These are phyloP conservation scores for Gorsachius magnificus DNA, from an alignment of 2,797 vertebrate genomes.

Conservation along the genomic window DNA sequence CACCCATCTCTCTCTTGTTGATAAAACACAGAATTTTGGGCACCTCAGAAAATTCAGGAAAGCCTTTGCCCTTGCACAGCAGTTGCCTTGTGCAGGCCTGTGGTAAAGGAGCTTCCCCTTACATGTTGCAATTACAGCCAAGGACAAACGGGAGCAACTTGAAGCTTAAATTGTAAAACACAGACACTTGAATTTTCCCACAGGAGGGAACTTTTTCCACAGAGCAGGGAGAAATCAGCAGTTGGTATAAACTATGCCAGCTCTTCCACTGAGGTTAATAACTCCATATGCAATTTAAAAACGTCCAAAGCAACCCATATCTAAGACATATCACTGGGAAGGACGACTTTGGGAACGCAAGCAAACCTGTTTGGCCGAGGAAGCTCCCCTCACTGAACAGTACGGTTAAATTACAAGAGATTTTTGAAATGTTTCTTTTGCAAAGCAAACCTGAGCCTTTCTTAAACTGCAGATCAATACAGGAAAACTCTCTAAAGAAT, in stretches of 20 bases:
- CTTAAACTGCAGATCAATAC: not conserved
- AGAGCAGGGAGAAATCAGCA: not conserved
- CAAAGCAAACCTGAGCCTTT: not conserved
- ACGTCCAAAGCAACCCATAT: not conserved
- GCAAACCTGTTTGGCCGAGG: not conserved
- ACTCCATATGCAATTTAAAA: not conserved
- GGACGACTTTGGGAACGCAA: not conserved
- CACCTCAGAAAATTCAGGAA: not conserved
- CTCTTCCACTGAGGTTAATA: not conserved
- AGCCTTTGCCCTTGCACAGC: not conserved
- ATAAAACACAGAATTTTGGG: not conserved
- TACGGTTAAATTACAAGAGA: not conserved
- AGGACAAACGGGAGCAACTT: not conserved
- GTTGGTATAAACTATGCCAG: not conserved
- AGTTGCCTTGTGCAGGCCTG: not conserved
- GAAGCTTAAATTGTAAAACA: not conserved
- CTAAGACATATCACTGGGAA: not conserved
- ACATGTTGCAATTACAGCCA: not conserved
- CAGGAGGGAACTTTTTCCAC: not conserved
- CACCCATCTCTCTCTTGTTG: not conserved
- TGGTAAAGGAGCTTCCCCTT: not conserved
- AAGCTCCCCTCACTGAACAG: not conserved
- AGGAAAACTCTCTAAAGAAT: not conserved
- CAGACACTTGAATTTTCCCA: not conserved
- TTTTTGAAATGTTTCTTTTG: not conserved